Conservation (phyloP, 1,140 invertebrate species). For the Eriosoma lanigerum region DNA sequence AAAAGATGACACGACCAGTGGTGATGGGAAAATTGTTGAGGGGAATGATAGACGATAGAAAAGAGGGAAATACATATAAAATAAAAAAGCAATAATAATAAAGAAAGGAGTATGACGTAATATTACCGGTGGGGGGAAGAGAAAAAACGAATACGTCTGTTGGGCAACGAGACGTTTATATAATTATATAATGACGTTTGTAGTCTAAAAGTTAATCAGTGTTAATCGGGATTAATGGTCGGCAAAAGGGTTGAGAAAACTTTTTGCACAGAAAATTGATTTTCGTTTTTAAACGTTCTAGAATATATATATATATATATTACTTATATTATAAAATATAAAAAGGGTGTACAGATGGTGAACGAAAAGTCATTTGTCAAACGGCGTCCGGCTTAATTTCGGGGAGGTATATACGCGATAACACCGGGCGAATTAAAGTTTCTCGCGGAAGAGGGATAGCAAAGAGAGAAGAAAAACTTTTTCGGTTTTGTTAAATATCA, state of each 20-base stretch:
- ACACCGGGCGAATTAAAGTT: constrained; percentile 51
- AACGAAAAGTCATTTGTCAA: constrained; percentile 51
- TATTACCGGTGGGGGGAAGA: too few species aligned
- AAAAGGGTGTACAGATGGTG: constrained; percentile 51
- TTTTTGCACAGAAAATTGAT: constrained; percentile 49
- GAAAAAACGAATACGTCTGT: background rate
- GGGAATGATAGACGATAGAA: background rate
- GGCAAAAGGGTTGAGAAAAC: constrained; percentile 41
- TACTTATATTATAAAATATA: constrained; percentile 19
- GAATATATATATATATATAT: constrained; percentile 2
- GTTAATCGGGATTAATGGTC: constrained; percentile 52
- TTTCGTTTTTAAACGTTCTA: constrained; percentile 45
- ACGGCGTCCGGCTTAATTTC: constrained; percentile 46
- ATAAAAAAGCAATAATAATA: too few species aligned
- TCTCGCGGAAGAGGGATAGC: background rate
- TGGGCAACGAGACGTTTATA: constrained; percentile 33
- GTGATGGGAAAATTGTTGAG: background rate
- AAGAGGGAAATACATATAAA: too few species aligned
- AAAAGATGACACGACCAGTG: constrained; percentile 14
- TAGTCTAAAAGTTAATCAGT: constrained; percentile 50
- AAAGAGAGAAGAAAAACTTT: constrained; percentile 37
- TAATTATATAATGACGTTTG: constrained; percentile 49
- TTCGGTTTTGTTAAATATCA: constrained; percentile 50
- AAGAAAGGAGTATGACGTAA: too few species aligned
- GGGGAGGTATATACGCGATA: constrained; percentile 37